Conservation (phyloP, 1,140 invertebrate genomes). For the Adoxophyes honmai region DNA sequence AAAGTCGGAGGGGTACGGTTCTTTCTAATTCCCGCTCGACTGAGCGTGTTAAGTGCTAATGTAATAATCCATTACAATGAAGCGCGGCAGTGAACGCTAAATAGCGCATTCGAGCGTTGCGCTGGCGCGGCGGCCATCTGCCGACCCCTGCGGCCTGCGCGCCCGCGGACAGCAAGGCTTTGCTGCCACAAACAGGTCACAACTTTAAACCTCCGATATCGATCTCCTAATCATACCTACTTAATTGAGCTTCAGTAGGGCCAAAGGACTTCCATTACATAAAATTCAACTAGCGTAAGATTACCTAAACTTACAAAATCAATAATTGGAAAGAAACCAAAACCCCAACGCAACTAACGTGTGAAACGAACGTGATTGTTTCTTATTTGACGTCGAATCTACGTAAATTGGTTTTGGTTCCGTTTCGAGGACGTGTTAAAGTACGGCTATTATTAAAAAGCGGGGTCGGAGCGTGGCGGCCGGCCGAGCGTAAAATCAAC, state of each 20-base stretch:
- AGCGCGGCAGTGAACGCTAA: slow-evolving; percentile 64
- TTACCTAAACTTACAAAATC: neutral
- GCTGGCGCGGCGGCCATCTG: slow-evolving; percentile 62
- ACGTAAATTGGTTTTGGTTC: slow-evolving; percentile 58
- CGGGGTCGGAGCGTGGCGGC: slow-evolving; percentile 30
- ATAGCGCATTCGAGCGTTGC: slow-evolving; percentile 69
- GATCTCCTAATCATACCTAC: too few species aligned
- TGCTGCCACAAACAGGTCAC: neutral
- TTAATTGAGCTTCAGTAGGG: too few species aligned
- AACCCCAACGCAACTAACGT: slow-evolving; percentile 31
- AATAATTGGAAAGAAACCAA: slow-evolving; percentile 17
- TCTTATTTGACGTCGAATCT: slow-evolving; percentile 37
- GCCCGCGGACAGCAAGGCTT: neutral
- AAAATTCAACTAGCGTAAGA: neutral
- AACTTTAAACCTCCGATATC: too few species aligned
- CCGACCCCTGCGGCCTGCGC: neutral
- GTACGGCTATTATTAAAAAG: slow-evolving; percentile 56
- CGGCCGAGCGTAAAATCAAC: slow-evolving; percentile 72
- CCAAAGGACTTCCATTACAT: too few species aligned
- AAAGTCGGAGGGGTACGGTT: slow-evolving; percentile 49
- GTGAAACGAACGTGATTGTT: slow-evolving; percentile 39
- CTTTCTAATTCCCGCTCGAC: slow-evolving; percentile 59
- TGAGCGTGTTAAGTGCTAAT: slow-evolving; percentile 73
- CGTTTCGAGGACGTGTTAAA: slow-evolving; percentile 60
- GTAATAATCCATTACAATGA: slow-evolving; percentile 76